phyloP scores from a whole-genome alignment of 2,797 vertebrate genomes.

The Taeniopygia guttata region DNA sequence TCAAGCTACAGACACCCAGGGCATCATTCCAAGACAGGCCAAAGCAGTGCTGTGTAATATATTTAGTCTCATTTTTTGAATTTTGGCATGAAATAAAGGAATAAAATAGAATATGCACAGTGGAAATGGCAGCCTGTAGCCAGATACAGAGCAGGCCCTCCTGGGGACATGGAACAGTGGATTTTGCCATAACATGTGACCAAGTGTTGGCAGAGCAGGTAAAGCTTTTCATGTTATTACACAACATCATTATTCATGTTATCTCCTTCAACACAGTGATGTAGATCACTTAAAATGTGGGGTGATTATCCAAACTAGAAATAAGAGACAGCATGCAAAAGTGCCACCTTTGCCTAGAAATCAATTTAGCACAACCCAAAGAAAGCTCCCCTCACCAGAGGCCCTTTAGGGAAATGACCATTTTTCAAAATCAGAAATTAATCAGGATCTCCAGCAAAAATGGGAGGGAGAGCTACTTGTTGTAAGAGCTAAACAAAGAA shows the following conservation, averaged over 20 bases:
- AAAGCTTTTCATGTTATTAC: background rate
- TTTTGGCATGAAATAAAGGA: background rate
- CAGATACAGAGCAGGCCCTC: background rate
- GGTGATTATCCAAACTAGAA: background rate
- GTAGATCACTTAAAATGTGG: background rate
- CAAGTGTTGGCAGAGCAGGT: background rate
- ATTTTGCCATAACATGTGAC: background rate
- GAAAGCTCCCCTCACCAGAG: background rate
- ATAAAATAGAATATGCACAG: background rate
- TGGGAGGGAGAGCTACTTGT: background rate
- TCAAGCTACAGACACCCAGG: background rate
- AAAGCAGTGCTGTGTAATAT: background rate
- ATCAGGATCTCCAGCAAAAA: background rate
- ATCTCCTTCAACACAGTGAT: background rate
- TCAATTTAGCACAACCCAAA: background rate
- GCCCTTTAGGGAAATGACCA: background rate
- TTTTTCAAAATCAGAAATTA: background rate
- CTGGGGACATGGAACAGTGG: background rate
- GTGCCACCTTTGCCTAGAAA: background rate
- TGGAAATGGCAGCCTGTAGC: background rate
- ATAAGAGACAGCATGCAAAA: background rate
- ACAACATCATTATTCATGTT: background rate
- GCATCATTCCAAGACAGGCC: background rate
- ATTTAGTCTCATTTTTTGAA: background rate
- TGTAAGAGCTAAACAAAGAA: background rate